phyloP scores from a whole-genome alignment of 2,888 invertebrate genomes.

The Brachycybe producta region DNA sequence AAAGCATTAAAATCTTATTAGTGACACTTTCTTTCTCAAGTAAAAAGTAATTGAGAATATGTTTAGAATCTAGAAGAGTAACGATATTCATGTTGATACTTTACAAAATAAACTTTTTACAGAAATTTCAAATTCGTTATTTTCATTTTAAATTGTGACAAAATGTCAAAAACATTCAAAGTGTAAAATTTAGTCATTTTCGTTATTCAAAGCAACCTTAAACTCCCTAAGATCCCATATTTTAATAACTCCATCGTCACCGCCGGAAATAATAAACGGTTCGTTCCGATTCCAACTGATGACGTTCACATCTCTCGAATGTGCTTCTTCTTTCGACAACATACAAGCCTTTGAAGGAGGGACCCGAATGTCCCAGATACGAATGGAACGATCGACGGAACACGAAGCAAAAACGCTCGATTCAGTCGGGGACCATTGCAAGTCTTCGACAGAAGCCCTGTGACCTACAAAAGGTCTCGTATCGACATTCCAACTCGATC shows the following conservation, averaged over 20 bases:
- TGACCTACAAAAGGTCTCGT: conserved; percentile 79
- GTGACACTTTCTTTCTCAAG: background rate
- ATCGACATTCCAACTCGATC: conserved; percentile 71
- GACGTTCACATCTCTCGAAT: conserved; percentile 88
- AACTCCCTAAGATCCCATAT: conserved; percentile 92
- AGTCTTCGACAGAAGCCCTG: conserved; percentile 84
- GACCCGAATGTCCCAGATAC: conserved; percentile 90
- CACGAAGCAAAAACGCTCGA: conserved; percentile 47
- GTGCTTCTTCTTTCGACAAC: conserved; percentile 71
- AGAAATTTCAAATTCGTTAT: too few relatives aligned
- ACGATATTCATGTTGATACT: too few relatives aligned
- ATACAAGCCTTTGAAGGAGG: conserved; percentile 79
- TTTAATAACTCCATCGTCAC: conserved; percentile 87
- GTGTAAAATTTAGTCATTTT: too few relatives aligned
- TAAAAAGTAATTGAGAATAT: too few relatives aligned
- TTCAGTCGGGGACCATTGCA: conserved; percentile 98
- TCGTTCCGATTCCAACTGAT: conserved; percentile 91
- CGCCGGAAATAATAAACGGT: conserved; percentile 82
- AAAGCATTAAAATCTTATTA: background rate
- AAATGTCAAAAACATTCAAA: too few relatives aligned
- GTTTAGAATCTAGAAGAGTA: too few relatives aligned
- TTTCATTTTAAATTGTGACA: too few relatives aligned
- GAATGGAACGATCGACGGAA: conserved; percentile 47
- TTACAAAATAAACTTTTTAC: too few relatives aligned
- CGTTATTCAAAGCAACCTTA: conserved; percentile 37